Percentiles rank a stretch among this genome's conserved stretches.
Evolutionary conservation across 53 echinoderm and acorn worm species (phyloP).

Genomic region (Holothuria scabra): DNA sequence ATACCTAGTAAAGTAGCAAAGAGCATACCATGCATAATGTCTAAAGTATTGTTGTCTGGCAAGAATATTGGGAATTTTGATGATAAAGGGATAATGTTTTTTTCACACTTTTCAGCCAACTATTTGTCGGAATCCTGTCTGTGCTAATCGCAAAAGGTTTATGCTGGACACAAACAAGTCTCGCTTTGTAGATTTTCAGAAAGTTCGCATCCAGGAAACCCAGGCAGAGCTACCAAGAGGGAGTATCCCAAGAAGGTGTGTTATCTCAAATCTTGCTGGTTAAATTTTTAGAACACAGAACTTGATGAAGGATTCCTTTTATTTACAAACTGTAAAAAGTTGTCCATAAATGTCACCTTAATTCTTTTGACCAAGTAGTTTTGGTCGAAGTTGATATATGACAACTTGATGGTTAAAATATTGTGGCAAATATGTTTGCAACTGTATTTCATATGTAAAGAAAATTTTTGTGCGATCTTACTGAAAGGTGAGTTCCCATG

Average conservation of each 20-base stretch:
- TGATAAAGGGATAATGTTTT: not conserved
- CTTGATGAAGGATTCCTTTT: not conserved
- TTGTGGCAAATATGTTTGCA: too few relatives aligned
- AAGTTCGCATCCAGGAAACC: conserved; percentile 97
- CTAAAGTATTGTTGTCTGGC: too few relatives aligned
- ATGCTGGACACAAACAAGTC: conserved; percentile 99
- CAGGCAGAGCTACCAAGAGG: conserved; percentile 95
- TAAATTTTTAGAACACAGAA: not conserved
- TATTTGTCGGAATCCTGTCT: conserved; percentile 92
- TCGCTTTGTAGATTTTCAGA: conserved; percentile 98
- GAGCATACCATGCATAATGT: too few relatives aligned
- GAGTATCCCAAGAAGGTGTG: conserved; percentile 95
- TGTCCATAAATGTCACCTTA: too few relatives aligned
- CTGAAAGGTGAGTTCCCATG: too few relatives aligned
- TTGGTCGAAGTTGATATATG: too few relatives aligned
- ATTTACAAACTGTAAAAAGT: not conserved
- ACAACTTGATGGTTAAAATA: too few relatives aligned
- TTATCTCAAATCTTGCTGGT: not conserved
- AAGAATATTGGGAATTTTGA: too few relatives aligned
- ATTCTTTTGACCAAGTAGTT: too few relatives aligned
- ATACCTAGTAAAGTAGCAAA: too few relatives aligned
- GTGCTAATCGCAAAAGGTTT: conserved; percentile 85
- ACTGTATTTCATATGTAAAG: too few relatives aligned
- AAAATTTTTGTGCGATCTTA: too few relatives aligned
- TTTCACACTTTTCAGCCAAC: conserved; percentile 71